phyloP scores from a whole-genome alignment of 2,113 vertebrate species.

The Orthochromis indermauri region DNA sequence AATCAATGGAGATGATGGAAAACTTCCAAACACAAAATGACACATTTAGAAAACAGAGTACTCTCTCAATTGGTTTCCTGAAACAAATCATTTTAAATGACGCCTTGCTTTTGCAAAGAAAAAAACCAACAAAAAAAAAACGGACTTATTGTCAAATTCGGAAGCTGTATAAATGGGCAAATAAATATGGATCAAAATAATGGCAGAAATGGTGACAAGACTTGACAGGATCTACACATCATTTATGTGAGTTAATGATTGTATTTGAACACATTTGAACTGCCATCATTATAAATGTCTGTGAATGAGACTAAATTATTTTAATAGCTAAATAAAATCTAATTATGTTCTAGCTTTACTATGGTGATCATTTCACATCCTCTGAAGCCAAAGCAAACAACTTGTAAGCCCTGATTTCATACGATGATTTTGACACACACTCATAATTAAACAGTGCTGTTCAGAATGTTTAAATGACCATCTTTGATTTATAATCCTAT shows the following conservation, averaged over 20 bases:
- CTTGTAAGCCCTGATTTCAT: not conserved
- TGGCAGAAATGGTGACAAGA: not conserved
- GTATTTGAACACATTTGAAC: not conserved
- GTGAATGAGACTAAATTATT: not conserved
- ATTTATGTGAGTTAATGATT: not conserved
- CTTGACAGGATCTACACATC: not conserved
- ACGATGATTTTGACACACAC: not conserved
- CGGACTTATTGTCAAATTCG: not conserved
- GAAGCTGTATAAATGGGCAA: not conserved
- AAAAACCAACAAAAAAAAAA: not conserved
- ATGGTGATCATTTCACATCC: not conserved
- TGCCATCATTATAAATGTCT: not conserved
- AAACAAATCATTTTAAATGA: constrained; percentile 25
- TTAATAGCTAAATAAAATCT: not conserved
- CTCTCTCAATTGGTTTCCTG: not conserved
- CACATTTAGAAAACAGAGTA: constrained; percentile 27
- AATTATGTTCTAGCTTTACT: not conserved
- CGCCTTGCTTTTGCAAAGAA: not conserved
- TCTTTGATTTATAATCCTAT: not conserved
- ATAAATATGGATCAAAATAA: not conserved
- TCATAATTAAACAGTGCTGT: not conserved
- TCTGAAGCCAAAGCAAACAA: not conserved
- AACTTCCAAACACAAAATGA: constrained; percentile 35
- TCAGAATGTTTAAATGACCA: not conserved
- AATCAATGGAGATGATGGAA: constrained; percentile 50